A percentile compares a stretch with the other conserved stretches of the same genome.
phyloP scores from a whole-genome alignment of 2,113 vertebrate species.

The Lepus americanus region DNA sequence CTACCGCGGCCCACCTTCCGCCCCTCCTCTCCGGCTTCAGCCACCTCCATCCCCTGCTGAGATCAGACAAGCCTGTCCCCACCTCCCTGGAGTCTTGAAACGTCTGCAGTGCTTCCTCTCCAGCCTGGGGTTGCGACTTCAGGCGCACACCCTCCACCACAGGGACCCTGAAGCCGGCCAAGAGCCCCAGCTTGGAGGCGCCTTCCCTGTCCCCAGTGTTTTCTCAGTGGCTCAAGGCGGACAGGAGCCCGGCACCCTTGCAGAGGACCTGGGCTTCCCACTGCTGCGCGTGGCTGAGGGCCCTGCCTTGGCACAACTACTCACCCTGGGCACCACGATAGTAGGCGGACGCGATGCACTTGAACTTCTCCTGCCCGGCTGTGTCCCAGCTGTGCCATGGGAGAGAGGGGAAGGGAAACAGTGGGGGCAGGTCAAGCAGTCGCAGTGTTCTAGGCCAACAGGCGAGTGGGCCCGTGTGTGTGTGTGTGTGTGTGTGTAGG shows the following conservation, averaged over 20 bases:
- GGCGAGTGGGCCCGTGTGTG: not conserved
- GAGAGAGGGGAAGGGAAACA: conserved; percentile 46
- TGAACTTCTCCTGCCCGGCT: conserved; percentile 97
- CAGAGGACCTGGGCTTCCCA: not conserved
- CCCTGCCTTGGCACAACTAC: conserved; percentile 8
- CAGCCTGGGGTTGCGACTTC: not conserved
- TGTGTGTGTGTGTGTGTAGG: not conserved
- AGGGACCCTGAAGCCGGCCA: not conserved
- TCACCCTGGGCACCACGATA: conserved; percentile 95
- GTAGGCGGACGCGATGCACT: conserved; percentile 95
- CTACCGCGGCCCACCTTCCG: not conserved
- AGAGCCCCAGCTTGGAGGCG: not conserved
- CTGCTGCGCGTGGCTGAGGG: rapidly evolving
- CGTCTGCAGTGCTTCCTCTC: no score
- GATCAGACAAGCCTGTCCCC: not conserved
- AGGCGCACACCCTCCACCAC: not conserved
- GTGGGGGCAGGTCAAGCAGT: conserved; percentile 63
- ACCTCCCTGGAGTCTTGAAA: not conserved
- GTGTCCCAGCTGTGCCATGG: conserved; percentile 94
- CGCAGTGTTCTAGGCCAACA: not conserved
- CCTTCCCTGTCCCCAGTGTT: not conserved
- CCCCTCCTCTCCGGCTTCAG: not conserved
- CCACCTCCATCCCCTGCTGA: not conserved
- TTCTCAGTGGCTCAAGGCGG: not conserved
- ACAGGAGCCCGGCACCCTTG: not conserved